Evolutionary conservation across 1,140 invertebrate species (phyloP).

Genomic region (Diprion similis): DNA sequence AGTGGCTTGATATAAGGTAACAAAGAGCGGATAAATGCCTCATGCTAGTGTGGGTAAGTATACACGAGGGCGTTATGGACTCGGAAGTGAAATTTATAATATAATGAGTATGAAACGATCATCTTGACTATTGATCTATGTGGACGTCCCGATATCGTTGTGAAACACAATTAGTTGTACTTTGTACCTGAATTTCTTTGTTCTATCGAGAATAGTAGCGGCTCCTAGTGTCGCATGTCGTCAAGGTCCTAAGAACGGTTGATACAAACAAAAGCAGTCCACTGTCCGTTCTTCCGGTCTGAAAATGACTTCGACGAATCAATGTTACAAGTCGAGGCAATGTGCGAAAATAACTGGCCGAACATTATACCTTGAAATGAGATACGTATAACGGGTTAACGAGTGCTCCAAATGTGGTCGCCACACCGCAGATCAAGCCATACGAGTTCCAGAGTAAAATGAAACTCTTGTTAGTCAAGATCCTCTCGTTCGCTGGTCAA

Average conservation of each 20-base stretch:
- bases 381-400: slow-evolving; percentile 69
- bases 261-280: slow-evolving; percentile 73
- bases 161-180: too few species aligned
- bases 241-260: slow-evolving; percentile 74
- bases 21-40: too few species aligned
- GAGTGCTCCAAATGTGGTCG: slow-evolving; percentile 74
- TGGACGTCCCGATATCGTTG: too few species aligned
- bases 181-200: slow-evolving; percentile 67
- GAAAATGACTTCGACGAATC: slow-evolving; percentile 21
- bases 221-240: slow-evolving; percentile 74
- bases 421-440: slow-evolving; percentile 74
- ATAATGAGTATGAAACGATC: too few species aligned
- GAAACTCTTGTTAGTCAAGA: slow-evolving; percentile 66
- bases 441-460: slow-evolving; percentile 70
- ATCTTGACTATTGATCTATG: too few species aligned
- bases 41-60: too few species aligned
- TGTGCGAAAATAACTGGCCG: neutral
- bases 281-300: slow-evolving; percentile 65
- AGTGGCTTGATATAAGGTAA: too few species aligned
- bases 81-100: too few species aligned
- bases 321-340: neutral
- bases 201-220: slow-evolving; percentile 68
- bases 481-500: slow-evolving; percentile 46
- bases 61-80: too few species aligned
- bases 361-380: slow-evolving; percentile 67